phyloP scores from a whole-genome alignment of 2,797 vertebrate genomes.

The Manis javanica region DNA sequence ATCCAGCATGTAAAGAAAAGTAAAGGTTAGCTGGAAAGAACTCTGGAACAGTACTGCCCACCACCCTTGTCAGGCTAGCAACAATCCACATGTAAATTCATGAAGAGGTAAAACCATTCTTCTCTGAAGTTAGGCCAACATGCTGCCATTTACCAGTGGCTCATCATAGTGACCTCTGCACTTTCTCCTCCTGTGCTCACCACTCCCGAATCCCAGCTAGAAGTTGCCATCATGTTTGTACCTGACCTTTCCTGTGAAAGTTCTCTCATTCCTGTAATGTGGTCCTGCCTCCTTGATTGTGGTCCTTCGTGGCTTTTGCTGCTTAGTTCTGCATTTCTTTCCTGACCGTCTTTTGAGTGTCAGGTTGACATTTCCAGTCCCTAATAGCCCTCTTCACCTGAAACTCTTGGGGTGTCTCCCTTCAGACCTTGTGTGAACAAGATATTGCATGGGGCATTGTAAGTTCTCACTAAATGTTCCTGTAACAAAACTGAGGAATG shows the following conservation, averaged over 20 bases:
- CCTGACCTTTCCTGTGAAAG: not conserved
- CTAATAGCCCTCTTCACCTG: not conserved
- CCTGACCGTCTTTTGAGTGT: not conserved
- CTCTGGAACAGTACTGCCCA: too few species aligned
- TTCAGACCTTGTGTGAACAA: not conserved
- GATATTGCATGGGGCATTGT: not conserved
- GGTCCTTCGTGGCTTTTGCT: not conserved
- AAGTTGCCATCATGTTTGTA: rapidly evolving
- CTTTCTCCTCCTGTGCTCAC: not conserved
- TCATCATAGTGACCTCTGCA: not conserved
- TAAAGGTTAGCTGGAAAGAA: not conserved
- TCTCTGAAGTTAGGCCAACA: not conserved
- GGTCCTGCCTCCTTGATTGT: not conserved
- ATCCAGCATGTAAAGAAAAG: not conserved
- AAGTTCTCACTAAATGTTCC: not conserved
- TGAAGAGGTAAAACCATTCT: not conserved
- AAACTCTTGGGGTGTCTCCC: not conserved
- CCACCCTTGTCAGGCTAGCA: not conserved
- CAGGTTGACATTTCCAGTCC: not conserved
- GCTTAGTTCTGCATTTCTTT: not conserved
- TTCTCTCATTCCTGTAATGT: not conserved
- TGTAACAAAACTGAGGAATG: not conserved
- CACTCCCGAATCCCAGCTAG: not conserved
- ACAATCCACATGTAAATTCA: not conserved
- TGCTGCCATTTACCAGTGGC: not conserved